These are phyloP conservation scores for Hippocampus guttulatus DNA, from an alignment of 2,113 vertebrate genomes.

Conservation along the genomic window DNA sequence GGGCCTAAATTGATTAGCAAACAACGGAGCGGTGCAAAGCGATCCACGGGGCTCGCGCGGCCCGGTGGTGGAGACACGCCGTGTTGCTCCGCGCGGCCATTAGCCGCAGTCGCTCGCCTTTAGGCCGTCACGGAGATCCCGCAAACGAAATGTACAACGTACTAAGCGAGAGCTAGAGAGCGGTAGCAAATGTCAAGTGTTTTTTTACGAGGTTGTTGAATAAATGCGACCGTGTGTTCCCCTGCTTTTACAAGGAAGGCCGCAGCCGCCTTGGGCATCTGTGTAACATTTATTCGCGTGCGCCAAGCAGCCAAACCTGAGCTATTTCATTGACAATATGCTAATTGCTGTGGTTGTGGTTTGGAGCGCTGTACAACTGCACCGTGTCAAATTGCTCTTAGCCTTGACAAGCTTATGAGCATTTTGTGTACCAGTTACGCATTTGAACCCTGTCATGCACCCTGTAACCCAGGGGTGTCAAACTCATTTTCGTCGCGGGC, in stretches of 20 bases:
- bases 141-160: slow-evolving; percentile 38
- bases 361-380: neutral
- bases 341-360: slow-evolving; percentile 1
- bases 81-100: slow-evolving; percentile 55
- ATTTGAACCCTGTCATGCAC: too few relatives aligned
- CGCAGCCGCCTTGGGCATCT: slow-evolving; percentile 34
- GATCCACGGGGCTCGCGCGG: slow-evolving; percentile 88
- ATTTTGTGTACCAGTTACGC: neutral
- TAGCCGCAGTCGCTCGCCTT: slow-evolving; percentile 48
- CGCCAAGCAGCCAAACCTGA: slow-evolving; percentile 1
- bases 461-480: too few relatives aligned
- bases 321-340: neutral
- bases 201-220: slow-evolving; percentile 55
- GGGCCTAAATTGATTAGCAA: slow-evolving; percentile 99
- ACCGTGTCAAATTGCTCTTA: neutral
- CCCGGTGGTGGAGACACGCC: slow-evolving; percentile 41
- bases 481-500: too few relatives aligned
- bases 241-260: slow-evolving; percentile 38
- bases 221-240: slow-evolving; percentile 51
- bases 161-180: slow-evolving; percentile 13
- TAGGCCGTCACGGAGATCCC: slow-evolving; percentile 43
- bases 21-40: slow-evolving; percentile 94
- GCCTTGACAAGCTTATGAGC: neutral
- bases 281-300: slow-evolving; percentile 14
- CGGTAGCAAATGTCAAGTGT: slow-evolving; percentile 37